These are phyloP conservation scores for Anthonomus grandis DNA, from an alignment of 1,140 invertebrate genomes.

Conservation along the genomic window DNA sequence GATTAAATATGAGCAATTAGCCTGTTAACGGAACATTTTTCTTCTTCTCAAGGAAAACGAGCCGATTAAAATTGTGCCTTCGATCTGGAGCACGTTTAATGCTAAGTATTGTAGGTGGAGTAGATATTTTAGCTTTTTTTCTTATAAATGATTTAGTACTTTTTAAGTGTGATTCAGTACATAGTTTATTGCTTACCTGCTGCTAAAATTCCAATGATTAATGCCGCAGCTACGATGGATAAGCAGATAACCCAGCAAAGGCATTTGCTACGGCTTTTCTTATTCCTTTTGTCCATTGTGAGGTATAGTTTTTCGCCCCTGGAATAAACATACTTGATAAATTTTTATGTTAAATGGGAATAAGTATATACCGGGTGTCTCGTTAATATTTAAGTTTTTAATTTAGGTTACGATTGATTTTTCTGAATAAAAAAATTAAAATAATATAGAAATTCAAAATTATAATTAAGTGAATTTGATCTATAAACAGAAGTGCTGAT, in stretches of 20 bases:
- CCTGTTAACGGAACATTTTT: not conserved
- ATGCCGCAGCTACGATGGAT: conserved; percentile 57
- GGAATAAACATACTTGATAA: conserved; percentile 50
- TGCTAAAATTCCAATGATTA: conserved; percentile 69
- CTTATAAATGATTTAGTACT: not conserved
- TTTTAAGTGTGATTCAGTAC: not conserved
- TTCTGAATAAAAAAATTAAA: too few relatives aligned
- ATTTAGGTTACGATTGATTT: too few relatives aligned
- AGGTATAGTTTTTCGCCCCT: conserved; percentile 79
- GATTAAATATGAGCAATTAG: too few relatives aligned
- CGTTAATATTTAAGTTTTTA: too few relatives aligned
- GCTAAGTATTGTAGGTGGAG: too few relatives aligned
- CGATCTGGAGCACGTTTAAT: too few relatives aligned
- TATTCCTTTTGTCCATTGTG: conserved; percentile 71
- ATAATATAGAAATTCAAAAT: too few relatives aligned
- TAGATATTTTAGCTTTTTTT: too few relatives aligned
- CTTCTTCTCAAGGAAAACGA: not conserved
- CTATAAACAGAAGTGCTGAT: too few relatives aligned
- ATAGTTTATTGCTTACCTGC: conserved; percentile 58
- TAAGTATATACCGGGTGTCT: too few relatives aligned
- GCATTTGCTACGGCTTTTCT: conserved; percentile 63
- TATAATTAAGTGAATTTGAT: too few relatives aligned
- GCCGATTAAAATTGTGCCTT: not conserved
- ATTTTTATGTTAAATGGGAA: not conserved
- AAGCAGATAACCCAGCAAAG: conserved; percentile 64